Evolutionary conservation across 1,140 invertebrate genomes (phyloP), one percentile per base, ranked within the genome.

Genomic region (Vanessa atalanta): DNA sequence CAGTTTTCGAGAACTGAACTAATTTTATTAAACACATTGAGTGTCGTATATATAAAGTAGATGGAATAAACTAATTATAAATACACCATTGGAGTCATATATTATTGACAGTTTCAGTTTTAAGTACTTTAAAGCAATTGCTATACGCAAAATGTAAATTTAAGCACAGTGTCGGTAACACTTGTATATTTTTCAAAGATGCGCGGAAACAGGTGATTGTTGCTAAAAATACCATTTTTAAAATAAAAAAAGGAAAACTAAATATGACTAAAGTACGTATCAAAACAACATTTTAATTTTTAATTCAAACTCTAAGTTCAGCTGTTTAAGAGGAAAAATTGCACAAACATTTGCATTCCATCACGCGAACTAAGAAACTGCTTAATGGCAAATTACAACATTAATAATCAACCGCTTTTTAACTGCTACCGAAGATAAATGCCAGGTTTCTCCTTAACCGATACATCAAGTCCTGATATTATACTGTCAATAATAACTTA

Each of bases 401-500:
- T 61, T 57, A 75, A 67, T 75, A 72, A 65, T 68, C 57, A 72
- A 65, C 47, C 72, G 72, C 72, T 55, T 72, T 78, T 78, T 78
- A 70, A 48, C 76, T 63, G 53, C 72, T 74, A 73, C 65, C 55
- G 43, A 65, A 73, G 61, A 81, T 86, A 88, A 88, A 76, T 78
- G 64, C 70, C 72, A 76, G 75, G 74, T 80, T 79, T 73, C 72
- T 76, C 72, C 66, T 51, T 14, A 37, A 63, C 57, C 75, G 72
- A 77, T 78, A 75, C 79, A 79, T 80, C 82, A 79, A 65, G 68
- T 73, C 63, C 70, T 72, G 71, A 73, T 83, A 90, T 88, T 88
- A 88, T 81, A 70, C 70, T 82, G 86, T 88, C 76, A 79, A 84
- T 86, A 88, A 86, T 84, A 87, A 84, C 66, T 85, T 74, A 82